Evolutionary conservation across 1,140 invertebrate genomes (phyloP).

Genomic region (Danaus plexippus): DNA sequence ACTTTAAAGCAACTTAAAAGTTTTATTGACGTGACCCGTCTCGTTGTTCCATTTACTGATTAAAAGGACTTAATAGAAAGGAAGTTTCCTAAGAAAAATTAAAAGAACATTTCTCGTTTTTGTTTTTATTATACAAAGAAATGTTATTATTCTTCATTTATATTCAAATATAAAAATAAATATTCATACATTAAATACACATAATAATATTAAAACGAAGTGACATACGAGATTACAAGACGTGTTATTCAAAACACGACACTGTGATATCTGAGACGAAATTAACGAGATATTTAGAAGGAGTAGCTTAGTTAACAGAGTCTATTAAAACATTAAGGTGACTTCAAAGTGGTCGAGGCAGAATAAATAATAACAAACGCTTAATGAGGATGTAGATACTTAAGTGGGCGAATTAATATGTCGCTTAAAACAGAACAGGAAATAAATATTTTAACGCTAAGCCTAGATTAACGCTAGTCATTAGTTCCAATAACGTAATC

Average conservation of each 20-base stretch:
- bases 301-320: slow-evolving; percentile 1
- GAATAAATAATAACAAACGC: slow-evolving; percentile 46
- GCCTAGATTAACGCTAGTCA: slow-evolving; percentile 45
- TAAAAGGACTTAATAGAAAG: slow-evolving; percentile 6
- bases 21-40: slow-evolving; percentile 7
- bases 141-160: too few species aligned
- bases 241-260: too few species aligned
- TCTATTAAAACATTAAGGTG: slow-evolving; percentile 46
- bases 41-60: slow-evolving; percentile 10
- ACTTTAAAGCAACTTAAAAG: slow-evolving; percentile 11
- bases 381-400: slow-evolving; percentile 63
- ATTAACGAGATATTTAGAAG: slow-evolving; percentile 1
- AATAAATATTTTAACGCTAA: slow-evolving; percentile 47
- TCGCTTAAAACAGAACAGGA: slow-evolving; percentile 51
- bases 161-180: too few species aligned
- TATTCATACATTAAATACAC: too few species aligned
- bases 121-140: too few species aligned
- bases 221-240: too few species aligned
- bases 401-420: slow-evolving; percentile 48
- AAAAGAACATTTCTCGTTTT: neutral
- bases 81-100: slow-evolving; percentile 1
- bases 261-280: too few species aligned
- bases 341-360: slow-evolving; percentile 29
- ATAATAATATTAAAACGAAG: too few species aligned
- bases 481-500: slow-evolving; percentile 7